Percentiles rank a stretch among this genome's conserved stretches.
Evolutionary conservation across 2,113 vertebrate species (phyloP).

Genomic region (Blennius ocellaris): DNA sequence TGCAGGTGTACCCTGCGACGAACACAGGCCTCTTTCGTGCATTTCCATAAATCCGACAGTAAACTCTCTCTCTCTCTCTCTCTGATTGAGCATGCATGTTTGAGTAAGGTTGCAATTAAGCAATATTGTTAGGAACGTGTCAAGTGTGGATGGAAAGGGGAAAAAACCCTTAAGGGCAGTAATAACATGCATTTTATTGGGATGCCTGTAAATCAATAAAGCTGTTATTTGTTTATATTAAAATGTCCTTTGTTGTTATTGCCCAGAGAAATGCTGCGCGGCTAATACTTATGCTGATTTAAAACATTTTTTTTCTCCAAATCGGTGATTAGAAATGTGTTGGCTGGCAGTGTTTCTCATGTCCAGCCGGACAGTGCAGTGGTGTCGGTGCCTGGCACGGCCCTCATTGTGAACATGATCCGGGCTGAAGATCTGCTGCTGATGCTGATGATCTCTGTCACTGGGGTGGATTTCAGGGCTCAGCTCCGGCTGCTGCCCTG

Average conservation of each 20-base stretch:
- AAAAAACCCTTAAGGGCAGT: conserved; percentile 48
- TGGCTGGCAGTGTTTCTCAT: conserved; percentile 30
- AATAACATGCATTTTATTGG: conserved; percentile 52
- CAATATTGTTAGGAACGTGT: conserved; percentile 68
- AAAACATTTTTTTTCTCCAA: conserved; percentile 31
- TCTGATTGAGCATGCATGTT: conserved; percentile 62
- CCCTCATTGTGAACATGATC: conserved; percentile 67
- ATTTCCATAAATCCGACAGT: conserved; percentile 78
- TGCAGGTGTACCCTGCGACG: conserved; percentile 77
- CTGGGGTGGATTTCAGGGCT: conserved; percentile 67
- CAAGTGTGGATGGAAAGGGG: conserved; percentile 37
- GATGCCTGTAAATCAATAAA: conserved; percentile 64
- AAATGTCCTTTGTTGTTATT: conserved; percentile 34
- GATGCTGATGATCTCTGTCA: conserved; percentile 79
- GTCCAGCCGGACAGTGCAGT: conserved; percentile 35
- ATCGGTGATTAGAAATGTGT: conserved; percentile 37
- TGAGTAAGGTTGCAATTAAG: conserved; percentile 70
- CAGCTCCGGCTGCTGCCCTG: conserved; percentile 55
- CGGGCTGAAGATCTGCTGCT: conserved; percentile 66
- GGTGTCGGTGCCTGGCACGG: conserved; percentile 58
- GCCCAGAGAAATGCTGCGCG: conserved; percentile 14
- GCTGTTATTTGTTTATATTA: conserved; percentile 47
- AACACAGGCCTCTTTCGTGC: conserved; percentile 62
- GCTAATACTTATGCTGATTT: conserved; percentile 21
- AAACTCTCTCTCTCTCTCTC: conserved; percentile 65